Conservation (phyloP, 1,140 invertebrate species). For the Saccostrea cuccullata region DNA sequence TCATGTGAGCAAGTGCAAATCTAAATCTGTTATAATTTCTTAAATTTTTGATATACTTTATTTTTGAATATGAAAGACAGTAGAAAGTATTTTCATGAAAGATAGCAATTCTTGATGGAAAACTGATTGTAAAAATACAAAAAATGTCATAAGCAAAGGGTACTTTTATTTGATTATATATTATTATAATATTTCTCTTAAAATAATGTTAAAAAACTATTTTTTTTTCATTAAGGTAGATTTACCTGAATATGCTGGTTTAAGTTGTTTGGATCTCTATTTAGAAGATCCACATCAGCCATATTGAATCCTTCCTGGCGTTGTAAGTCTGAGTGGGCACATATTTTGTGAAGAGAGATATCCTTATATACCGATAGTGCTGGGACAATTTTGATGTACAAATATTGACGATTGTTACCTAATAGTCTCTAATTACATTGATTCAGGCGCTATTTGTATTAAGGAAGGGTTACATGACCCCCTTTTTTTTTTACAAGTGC, state of each 20-base stretch:
- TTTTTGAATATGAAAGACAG: too few species aligned
- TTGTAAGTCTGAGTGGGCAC: neutral
- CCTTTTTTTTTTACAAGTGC: neutral
- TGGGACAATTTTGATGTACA: neutral
- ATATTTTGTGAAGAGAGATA: neutral
- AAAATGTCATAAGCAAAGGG: too few species aligned
- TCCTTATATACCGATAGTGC: neutral
- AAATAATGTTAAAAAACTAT: too few species aligned
- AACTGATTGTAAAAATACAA: too few species aligned
- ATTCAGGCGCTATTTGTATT: neutral
- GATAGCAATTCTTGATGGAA: too few species aligned
- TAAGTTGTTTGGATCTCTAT: slow-evolving; percentile 48
- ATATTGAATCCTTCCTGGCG: neutral
- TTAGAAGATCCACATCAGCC: slow-evolving; percentile 19
- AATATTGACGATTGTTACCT: slow-evolving; percentile 27
- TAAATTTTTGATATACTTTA: too few species aligned
- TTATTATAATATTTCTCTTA: too few species aligned
- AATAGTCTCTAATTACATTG: slow-evolving; percentile 4
- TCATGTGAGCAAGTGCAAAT: too few species aligned
- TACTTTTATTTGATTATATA: too few species aligned
- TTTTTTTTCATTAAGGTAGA: too few species aligned
- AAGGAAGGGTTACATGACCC: neutral
- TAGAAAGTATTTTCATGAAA: too few species aligned
- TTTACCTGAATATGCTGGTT: slow-evolving; percentile 42
- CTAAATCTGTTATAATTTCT: too few species aligned